Base-by-base conservation (phyloP, 2,113 vertebrate genomes). In the Alaudala cheleensis region DNA sequence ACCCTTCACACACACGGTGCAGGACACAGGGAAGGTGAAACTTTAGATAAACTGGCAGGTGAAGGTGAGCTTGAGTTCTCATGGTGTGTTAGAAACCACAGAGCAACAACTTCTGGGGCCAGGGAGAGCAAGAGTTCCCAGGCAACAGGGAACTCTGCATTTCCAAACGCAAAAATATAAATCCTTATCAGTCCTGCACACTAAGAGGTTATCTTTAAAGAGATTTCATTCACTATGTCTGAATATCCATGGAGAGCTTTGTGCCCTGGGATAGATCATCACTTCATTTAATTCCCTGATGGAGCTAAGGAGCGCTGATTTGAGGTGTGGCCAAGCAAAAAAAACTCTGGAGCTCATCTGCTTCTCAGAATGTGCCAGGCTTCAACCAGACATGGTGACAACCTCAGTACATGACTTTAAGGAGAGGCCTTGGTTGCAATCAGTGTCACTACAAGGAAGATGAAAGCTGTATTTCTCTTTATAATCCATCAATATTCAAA, bases 321-420 rank as follows among this genome's bases (percentile, higher is more conserved):
- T 51, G 39, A 93, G 26, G 33, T 24, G 25, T 12, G 78, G 3
- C 15, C 49, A 62, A 67, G 44, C 21, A 67, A 58, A 67, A 67
- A 62, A 25, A 15, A 14, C 49, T 58, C 39, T 65, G 58, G 44
- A 86, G 20, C 24, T 72, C 49, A 33, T 1, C 15, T 13, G 18
- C 39, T n/a, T 26, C 49, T 47, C 7, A 5, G 56, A 61, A 74
- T 0, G 2, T 8, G 20, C 23, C 61, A 80, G 23, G 34, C 53
- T 72, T 76, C 61, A 74, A 16, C 20, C 26, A 86, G 39, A 42
- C 24, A 22, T 0, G 5, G 66, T 23, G 25, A 50, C 37, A 76
- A 8, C 33, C 40, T 69, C 64, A 29, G 29, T 2, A 11, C 2
- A 1, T 4, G 49, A 50, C 0, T 0, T 2, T 10, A 81, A 73